Conservation (phyloP, 2,888 invertebrate genomes). For the Plemyria rubiginata region DNA sequence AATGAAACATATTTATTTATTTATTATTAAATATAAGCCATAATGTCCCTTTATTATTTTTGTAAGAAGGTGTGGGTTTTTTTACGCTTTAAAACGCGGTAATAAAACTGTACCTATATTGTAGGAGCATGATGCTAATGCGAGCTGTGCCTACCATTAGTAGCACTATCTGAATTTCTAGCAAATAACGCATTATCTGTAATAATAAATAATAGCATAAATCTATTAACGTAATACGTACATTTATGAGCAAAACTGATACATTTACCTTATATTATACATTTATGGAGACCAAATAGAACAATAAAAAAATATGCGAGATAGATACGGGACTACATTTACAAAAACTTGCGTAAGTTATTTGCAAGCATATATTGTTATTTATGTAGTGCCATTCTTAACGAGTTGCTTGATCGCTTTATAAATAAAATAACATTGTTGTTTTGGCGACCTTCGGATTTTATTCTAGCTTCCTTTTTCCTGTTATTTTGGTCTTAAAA, state of each 20-base stretch:
- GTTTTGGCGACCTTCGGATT: constrained; percentile 33
- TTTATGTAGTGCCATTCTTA: constrained; percentile 44
- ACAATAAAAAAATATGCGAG: neutral
- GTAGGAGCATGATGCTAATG: neutral
- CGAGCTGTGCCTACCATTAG: neutral
- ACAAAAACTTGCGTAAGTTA: constrained; percentile 30
- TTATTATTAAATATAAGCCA: no score
- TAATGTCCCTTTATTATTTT: neutral
- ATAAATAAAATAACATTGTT: constrained; percentile 35
- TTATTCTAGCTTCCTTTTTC: constrained; percentile 32
- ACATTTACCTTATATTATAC: constrained; percentile 5
- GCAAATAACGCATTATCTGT: constrained; percentile 7
- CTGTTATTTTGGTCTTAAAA: constrained; percentile 24
- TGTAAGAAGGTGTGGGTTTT: constrained; percentile 2
- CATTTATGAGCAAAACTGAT: constrained; percentile 12
- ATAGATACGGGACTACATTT: neutral
- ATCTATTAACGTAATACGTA: constrained; percentile 13
- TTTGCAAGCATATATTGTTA: constrained; percentile 41
- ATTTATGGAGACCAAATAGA: constrained; percentile 8
- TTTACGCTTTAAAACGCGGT: neutral
- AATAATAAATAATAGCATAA: constrained; percentile 1
- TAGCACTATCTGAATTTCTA: neutral
- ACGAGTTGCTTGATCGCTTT: constrained; percentile 44
- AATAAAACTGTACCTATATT: neutral
- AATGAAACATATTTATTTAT: no score